A percentile compares a stretch with the other conserved stretches of the same genome.
phyloP scores from a whole-genome alignment of 2,888 invertebrate genomes.

The Anoplius nigerrimus region DNA sequence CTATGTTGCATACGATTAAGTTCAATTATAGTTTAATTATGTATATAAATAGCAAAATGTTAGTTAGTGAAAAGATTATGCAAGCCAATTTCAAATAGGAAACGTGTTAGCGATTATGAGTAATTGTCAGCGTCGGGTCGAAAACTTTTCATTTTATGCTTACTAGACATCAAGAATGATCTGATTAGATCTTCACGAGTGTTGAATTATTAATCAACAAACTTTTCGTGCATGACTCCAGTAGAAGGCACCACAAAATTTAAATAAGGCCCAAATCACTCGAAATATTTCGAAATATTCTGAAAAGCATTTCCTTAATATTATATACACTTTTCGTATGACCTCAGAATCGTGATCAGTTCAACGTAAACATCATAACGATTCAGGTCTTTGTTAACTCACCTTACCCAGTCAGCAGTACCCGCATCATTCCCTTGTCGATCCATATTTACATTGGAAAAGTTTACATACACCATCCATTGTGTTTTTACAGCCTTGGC shows the following conservation, averaged over 20 bases:
- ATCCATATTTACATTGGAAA: slow-evolving; percentile 81
- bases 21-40: too few relatives aligned
- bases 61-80: background rate
- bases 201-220: too few relatives aligned
- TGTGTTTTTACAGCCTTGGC: slow-evolving; percentile 81
- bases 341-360: background rate
- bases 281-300: too few relatives aligned
- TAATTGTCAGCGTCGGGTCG: background rate
- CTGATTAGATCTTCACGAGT: too few relatives aligned
- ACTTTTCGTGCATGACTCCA: too few relatives aligned
- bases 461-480: slow-evolving; percentile 83
- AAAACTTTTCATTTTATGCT: background rate
- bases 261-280: too few relatives aligned
- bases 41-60: too few relatives aligned
- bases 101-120: background rate
- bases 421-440: slow-evolving; percentile 84
- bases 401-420: slow-evolving; percentile 84
- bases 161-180: too few relatives aligned
- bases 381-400: slow-evolving; percentile 54
- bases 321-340: too few relatives aligned
- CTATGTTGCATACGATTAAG: slow-evolving; percentile 42
- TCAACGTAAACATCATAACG: slow-evolving; percentile 21
- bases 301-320: too few relatives aligned
- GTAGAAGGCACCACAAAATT: too few relatives aligned
- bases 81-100: background rate